These are phyloP conservation scores for Palaemon carinicauda DNA, from an alignment of 1,140 invertebrate genomes.

Conservation along the genomic window DNA sequence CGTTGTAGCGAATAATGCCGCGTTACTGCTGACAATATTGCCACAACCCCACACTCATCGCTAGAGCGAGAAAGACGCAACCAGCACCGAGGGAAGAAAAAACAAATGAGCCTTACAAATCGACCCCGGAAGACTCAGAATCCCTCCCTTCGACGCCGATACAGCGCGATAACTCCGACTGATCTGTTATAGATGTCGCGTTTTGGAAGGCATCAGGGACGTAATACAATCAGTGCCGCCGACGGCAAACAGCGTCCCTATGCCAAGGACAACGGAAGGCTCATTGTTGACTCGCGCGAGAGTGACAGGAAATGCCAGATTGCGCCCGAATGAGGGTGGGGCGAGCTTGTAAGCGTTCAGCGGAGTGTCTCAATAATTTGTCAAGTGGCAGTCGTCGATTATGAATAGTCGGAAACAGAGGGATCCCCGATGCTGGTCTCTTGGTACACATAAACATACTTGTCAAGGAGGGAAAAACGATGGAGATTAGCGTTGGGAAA, in stretches of 20 bases:
- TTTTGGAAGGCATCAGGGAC: neutral
- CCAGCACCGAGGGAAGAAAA: neutral
- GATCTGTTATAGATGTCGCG: slow-evolving; percentile 46
- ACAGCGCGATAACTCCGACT: neutral
- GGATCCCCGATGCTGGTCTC: neutral
- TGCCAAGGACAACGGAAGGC: neutral
- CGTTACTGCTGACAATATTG: slow-evolving; percentile 46
- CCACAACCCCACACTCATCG: slow-evolving; percentile 29
- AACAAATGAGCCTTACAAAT: neutral
- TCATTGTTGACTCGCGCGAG: neutral
- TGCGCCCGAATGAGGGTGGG: neutral
- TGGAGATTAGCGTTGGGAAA: neutral
- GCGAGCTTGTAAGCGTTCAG: slow-evolving; percentile 43
- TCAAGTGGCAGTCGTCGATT: slow-evolving; percentile 35
- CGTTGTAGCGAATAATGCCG: slow-evolving; percentile 20
- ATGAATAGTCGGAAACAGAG: slow-evolving; percentile 15
- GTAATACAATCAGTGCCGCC: neutral
- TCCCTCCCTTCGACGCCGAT: neutral
- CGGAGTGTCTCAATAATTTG: slow-evolving; percentile 47
- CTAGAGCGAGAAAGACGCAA: neutral
- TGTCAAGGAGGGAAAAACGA: neutral
- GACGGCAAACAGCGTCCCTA: neutral
- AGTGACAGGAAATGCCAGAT: neutral
- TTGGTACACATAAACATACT: neutral
- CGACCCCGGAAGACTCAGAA: neutral